Evolutionary conservation across 2,888 invertebrate genomes (phyloP), one percentile per base, ranked within the genome.

Genomic region (Lasioglossum lativentre): DNA sequence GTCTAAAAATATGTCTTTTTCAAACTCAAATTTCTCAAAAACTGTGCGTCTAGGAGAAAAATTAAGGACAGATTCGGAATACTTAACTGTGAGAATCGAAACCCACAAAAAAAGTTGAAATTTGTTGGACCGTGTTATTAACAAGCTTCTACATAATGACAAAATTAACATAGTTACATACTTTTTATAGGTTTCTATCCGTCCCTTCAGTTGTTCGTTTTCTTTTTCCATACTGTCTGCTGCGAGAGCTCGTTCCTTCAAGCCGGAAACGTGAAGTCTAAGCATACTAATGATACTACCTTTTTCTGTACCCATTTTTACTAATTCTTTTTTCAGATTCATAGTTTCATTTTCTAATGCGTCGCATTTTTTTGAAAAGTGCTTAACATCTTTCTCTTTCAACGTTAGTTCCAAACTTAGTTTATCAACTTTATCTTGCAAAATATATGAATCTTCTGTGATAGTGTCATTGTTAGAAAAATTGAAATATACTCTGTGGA

Each of bases 401-500:
- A 87, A 4, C 12, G 56, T n/a, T 3, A 90, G n/a, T 2, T 88
- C 80, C n/a, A 82, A 85, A 14, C 12, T 84, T 14, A 88, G 10
- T 8, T 85, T 87, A 27, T 90, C 91, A 47, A 88, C 10, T 78
- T 42, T 90, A 0, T 81, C 59, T 40, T 86, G 86, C 10, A 90
- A 70, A 23, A 68, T 63, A 14, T 70, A 59, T 0, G 52, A 5
- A 34, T 88, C 85, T 47, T 86, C 86, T 4, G 0, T 14, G 12
- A 86, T 79, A 4, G 56, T 59, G 12, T 75, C 96, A 19, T 94
- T 95, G 77, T 96, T 97, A 4, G 96, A 95, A 77, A 96, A 93
- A 86, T 97, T 97, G 0, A 97, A 97, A 91, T 96, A 98, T 1
- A 98, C 92, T 8, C 97, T 96, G 91, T 96, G 96, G 91, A 97